Evolutionary conservation across 2,888 invertebrate genomes (phyloP), one percentile per base, ranked within the genome.

Genomic region (Pristionchus exspectatus): DNA sequence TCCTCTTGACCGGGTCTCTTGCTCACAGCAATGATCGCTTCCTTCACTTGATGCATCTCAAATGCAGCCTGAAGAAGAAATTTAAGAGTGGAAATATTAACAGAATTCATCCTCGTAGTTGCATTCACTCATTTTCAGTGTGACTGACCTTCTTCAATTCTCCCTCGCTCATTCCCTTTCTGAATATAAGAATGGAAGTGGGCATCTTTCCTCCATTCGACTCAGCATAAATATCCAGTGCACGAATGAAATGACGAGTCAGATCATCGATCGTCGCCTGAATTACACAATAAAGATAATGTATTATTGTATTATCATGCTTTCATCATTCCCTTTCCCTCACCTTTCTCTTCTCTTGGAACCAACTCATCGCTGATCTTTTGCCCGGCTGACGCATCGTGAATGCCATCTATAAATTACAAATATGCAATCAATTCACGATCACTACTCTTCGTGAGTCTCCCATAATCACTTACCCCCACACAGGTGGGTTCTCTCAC

Each of bases 401-500:
- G 84, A 89, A 89, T 12, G 69, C 54, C 87, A 91, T 90, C 90
- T 87, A 56, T 44, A 85, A 66, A 24, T 38, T 24, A 38, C 2
- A 63, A 63, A n/a, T n/a, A 38, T 69, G 30, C 14, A 77, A 74
- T 74, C 2, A 74, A 74, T 18, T 38, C 24, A 44, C 56, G 83
- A 83, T 83, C 30, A 5, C 12, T n/a, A 3, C 24, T 21, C 38
- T 21, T 74, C 74, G 74, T 54, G 27, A 1, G 2, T 77, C 77
- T 77, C 44, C 44, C 77, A 50, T 77, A 74, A n/a, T 50, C 50
- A 84, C 84, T 85, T 44, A 91, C 90, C n/a, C 92, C 92, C 33
- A 92, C 92, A n/a, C 91, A 90, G 30, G 92, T 92, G 33, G 92
- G 92, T 24, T 91, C 90, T 27, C 90, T 90, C 38, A 90, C 90